A percentile compares a stretch with the other conserved stretches of the same genome.
Evolutionary conservation across 2,113 vertebrate species (phyloP).

Genomic region (Hippolais icterina): DNA sequence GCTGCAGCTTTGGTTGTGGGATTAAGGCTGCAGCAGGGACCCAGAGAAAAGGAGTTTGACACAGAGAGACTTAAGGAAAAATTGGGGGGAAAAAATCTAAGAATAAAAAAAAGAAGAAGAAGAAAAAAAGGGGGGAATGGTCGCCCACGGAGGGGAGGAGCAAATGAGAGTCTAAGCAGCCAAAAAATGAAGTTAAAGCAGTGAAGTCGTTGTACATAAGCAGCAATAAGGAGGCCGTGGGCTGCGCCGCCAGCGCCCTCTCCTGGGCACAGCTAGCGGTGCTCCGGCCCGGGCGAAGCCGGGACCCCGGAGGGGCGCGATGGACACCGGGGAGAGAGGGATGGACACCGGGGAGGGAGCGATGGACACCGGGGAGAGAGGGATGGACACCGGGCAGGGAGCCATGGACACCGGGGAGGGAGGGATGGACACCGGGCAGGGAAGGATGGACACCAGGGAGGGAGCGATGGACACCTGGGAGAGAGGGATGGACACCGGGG

Average conservation of each 20-base stretch:
- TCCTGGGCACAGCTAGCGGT: constrained; percentile 5
- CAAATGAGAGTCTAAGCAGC: background rate
- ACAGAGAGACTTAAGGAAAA: background rate
- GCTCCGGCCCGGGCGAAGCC: background rate
- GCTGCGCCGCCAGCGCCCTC: constrained; percentile 62
- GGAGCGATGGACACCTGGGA: accelerated
- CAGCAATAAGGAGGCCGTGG: background rate
- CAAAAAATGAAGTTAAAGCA: background rate
- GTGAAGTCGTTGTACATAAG: background rate
- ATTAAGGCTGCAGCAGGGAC: background rate
- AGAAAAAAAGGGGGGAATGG: background rate
- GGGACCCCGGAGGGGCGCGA: background rate
- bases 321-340: accelerated
- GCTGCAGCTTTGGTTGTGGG: background rate
- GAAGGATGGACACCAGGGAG: accelerated
- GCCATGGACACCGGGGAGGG: accelerated
- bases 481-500: accelerated
- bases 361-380: background rate
- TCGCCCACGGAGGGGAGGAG: background rate
- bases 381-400: accelerated
- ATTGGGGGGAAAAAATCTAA: background rate
- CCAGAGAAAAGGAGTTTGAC: background rate
- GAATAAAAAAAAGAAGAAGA: accelerated
- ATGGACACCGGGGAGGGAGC: accelerated
- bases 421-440: accelerated